phyloP scores from a whole-genome alignment of 2,888 invertebrate species.

The Mycogona germanica region DNA sequence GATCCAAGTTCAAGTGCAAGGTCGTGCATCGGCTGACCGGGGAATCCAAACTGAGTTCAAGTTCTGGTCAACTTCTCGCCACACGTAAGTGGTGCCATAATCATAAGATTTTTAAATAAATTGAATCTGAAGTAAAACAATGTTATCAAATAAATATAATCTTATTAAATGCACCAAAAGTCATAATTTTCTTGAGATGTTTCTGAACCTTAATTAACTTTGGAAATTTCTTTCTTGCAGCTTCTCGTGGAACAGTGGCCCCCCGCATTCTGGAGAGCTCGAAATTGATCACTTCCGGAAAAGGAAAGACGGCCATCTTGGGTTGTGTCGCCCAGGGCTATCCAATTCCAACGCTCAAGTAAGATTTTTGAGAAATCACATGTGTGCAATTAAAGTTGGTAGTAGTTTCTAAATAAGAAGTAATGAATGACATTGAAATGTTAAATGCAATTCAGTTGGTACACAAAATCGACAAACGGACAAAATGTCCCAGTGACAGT shows the following conservation, averaged over 20 bases:
- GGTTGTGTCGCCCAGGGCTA: conserved; percentile 15
- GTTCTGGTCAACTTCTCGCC: conserved; percentile 13
- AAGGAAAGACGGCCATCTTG: conserved; percentile 1
- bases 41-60: conserved; percentile 5
- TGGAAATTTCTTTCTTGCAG: no score
- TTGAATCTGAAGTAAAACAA: no score
- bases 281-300: background rate
- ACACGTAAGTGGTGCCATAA: no score
- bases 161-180: no score
- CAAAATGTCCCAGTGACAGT: background rate
- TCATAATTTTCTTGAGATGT: no score
- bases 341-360: conserved; percentile 11
- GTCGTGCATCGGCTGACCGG: conserved; percentile 5
- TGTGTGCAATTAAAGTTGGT: no score
- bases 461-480: background rate
- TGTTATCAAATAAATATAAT: no score
- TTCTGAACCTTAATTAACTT: no score
- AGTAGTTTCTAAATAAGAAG: background rate
- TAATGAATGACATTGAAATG: background rate
- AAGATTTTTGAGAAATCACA: no score
- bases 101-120: no score
- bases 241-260: conserved; percentile 6
- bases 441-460: conserved; percentile 10
- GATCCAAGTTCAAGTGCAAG: conserved; percentile 14
- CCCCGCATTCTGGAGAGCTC: conserved; percentile 4